A percentile compares a stretch with the other conserved stretches of the same genome.
phyloP scores from a whole-genome alignment of 2,797 vertebrate genomes.

The Halcyon leucocephala region DNA sequence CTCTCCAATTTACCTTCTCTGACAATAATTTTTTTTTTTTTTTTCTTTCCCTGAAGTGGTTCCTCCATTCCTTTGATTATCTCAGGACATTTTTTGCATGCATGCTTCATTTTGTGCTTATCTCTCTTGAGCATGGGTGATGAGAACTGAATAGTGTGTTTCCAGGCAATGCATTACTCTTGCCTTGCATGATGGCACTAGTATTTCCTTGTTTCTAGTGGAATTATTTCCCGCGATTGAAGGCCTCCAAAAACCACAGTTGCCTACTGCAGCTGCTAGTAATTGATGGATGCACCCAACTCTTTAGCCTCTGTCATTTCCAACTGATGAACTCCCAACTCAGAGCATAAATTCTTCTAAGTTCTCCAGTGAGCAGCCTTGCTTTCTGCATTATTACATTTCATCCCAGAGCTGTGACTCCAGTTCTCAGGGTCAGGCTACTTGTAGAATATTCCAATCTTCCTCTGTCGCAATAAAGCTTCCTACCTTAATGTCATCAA shows the following conservation, averaged over 20 bases:
- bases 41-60: not conserved
- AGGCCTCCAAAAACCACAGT: not conserved
- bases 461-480: not conserved
- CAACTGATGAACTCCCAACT: not conserved
- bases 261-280: not conserved
- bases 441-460: not conserved
- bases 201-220: not conserved
- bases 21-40: not conserved
- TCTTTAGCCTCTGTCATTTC: not conserved
- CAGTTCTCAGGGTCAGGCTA: conserved; percentile 1
- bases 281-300: not conserved
- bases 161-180: not conserved
- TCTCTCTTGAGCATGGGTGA: not conserved
- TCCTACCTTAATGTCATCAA: not conserved
- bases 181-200: not conserved
- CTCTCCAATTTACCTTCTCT: not conserved
- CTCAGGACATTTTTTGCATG: not conserved
- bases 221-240: not conserved
- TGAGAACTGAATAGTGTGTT: not conserved
- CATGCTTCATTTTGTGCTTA: not conserved
- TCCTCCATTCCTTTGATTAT: not conserved
- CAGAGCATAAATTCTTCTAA: not conserved
- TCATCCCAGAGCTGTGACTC: not conserved
- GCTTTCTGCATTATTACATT: conserved; percentile 9
- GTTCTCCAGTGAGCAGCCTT: not conserved